These are phyloP conservation scores for Siderastrea radians DNA, from an alignment of 92 coral and sea anemone species.

Conservation along the genomic window DNA sequence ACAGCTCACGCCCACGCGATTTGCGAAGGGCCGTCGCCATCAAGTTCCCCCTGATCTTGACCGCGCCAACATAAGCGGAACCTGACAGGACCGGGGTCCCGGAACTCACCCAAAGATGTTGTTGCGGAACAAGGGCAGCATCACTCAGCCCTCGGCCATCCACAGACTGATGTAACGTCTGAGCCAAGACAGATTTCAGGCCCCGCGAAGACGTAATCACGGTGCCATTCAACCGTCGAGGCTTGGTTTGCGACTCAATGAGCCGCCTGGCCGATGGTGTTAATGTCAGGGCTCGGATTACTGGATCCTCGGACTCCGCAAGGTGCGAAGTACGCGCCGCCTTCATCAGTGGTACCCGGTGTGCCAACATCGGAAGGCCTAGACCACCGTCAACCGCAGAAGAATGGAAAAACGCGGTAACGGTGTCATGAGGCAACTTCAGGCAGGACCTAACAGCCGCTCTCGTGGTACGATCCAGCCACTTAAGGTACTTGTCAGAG, in stretches of 20 bases:
- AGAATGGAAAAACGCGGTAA: constrained; percentile 8
- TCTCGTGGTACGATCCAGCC: constrained; percentile 33
- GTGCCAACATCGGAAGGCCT: too few species aligned
- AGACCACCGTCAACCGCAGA: not conserved
- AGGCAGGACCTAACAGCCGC: constrained; percentile 43
- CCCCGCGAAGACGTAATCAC: too few species aligned
- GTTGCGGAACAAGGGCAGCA: not conserved
- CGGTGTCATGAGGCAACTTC: constrained; percentile 44
- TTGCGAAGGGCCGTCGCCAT: not conserved
- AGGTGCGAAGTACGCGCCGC: too few species aligned
- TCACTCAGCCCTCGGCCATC: constrained; percentile 1
- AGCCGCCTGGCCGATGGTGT: too few species aligned
- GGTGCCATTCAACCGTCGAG: too few species aligned
- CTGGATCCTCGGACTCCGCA: too few species aligned
- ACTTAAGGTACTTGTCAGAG: not conserved
- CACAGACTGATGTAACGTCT: too few species aligned
- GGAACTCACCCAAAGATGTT: constrained; percentile 21
- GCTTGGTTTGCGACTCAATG: too few species aligned
- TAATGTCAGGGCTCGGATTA: too few species aligned
- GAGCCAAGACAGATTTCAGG: too few species aligned
- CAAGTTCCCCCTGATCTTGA: constrained; percentile 43
- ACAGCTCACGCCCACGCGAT: constrained; percentile 27
- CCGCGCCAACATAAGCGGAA: constrained; percentile 1
- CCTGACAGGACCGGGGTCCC: not conserved
- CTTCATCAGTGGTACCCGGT: constrained; percentile 5